These are phyloP conservation scores for Leucophenga montana DNA, from an alignment of 2,888 invertebrate species.

Conservation along the genomic window DNA sequence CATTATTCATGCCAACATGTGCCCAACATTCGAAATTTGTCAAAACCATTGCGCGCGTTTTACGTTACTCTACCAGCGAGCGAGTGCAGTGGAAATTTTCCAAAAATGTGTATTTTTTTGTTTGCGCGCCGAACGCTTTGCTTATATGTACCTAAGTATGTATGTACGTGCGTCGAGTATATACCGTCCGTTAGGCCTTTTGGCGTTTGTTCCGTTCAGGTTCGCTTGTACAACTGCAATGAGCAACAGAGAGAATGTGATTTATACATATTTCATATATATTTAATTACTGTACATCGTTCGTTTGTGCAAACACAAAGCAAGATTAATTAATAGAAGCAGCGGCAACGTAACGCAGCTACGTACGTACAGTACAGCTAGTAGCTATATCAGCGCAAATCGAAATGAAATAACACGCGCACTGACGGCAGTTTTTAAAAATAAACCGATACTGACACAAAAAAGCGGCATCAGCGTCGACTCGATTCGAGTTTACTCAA, in stretches of 20 bases:
- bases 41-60: conserved; percentile 60
- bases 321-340: conserved; percentile 49
- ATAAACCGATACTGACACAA: conserved; percentile 47
- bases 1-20: conserved; percentile 55
- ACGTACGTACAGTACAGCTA: background rate
- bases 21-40: conserved; percentile 72
- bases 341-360: conserved; percentile 32
- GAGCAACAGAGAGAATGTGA: conserved; percentile 2
- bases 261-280: conserved; percentile 32
- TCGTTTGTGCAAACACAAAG: conserved; percentile 50
- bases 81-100: conserved; percentile 58
- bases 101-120: conserved; percentile 42
- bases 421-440: conserved; percentile 63
- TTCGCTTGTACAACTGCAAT: conserved; percentile 42
- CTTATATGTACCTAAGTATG: background rate
- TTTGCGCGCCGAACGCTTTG: background rate
- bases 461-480: no score
- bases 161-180: background rate
- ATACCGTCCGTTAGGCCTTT: background rate
- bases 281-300: conserved; percentile 49
- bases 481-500: conserved; percentile 37
- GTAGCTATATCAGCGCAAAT: conserved; percentile 1
- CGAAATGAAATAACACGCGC: conserved; percentile 23
- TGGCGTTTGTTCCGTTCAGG: conserved; percentile 32
- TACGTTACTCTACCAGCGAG: background rate